These are phyloP conservation scores for Grammomys surdaster DNA, from an alignment of 2,113 vertebrate species.

Conservation along the genomic window DNA sequence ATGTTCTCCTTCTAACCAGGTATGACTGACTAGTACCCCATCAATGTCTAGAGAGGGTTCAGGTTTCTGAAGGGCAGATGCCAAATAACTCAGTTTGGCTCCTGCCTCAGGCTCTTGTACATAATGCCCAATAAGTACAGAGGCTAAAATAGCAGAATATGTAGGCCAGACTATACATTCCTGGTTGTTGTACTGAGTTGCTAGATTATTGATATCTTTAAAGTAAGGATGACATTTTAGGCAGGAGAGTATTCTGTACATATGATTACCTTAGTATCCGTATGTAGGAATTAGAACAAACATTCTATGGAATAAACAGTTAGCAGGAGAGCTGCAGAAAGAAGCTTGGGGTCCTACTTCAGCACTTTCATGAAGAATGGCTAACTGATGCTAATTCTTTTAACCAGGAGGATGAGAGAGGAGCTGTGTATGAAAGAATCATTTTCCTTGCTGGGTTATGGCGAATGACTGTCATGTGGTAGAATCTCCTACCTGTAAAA, in stretches of 20 bases:
- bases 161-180: neutral
- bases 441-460: neutral
- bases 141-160: neutral
- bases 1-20: neutral
- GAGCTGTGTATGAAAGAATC: neutral
- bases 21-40: neutral
- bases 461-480: neutral
- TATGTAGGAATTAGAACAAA: conserved; percentile 16
- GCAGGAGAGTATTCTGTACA: neutral
- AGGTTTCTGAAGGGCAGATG: neutral
- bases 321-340: neutral
- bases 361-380: neutral
- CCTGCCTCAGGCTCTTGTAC: neutral
- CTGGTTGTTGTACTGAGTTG: conserved; percentile 18
- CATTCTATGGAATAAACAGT: neutral
- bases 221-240: neutral
- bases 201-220: conserved; percentile 20
- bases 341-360: neutral
- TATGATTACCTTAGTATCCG: neutral
- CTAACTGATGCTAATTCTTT: neutral
- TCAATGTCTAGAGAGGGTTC: neutral
- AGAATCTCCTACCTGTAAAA: neutral
- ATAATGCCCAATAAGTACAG: neutral
- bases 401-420: neutral
- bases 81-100: neutral